Evolutionary conservation across 2,888 invertebrate species (phyloP).

Genomic region (Chloroclystis v-ata): DNA sequence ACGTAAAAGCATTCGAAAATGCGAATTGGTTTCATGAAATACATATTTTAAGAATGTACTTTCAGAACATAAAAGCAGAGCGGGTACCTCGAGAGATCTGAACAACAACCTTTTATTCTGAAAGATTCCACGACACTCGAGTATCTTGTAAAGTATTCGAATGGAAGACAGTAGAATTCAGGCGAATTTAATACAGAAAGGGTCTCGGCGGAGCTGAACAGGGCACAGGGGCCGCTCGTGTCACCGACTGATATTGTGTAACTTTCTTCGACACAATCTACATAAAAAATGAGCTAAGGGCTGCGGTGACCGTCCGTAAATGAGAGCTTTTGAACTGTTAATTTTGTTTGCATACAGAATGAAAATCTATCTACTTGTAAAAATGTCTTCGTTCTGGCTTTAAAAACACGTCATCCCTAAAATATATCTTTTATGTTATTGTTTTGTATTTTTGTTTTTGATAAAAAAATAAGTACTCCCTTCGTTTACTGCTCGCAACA

Average conservation of each 20-base stretch:
- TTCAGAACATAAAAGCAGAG: slow-evolving; percentile 24
- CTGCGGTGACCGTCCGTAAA: slow-evolving; percentile 71
- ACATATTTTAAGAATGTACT: slow-evolving; percentile 10
- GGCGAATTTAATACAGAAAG: slow-evolving; percentile 60
- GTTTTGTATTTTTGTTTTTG: too few relatives aligned
- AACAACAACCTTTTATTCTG: slow-evolving; percentile 30
- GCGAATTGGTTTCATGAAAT: slow-evolving; percentile 7
- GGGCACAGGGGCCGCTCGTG: slow-evolving; percentile 36
- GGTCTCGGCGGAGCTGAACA: slow-evolving; percentile 51
- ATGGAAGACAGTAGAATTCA: slow-evolving; percentile 54
- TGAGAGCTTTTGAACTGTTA: slow-evolving; percentile 74
- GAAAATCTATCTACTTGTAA: slow-evolving; percentile 40
- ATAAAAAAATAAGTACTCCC: too few relatives aligned
- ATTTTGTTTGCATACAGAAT: slow-evolving; percentile 74
- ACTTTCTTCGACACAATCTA: slow-evolving; percentile 74
- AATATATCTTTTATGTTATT: too few relatives aligned
- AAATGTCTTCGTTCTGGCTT: too few relatives aligned
- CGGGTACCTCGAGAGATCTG: slow-evolving; percentile 18
- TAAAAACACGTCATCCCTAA: too few relatives aligned
- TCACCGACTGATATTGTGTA: slow-evolving; percentile 71
- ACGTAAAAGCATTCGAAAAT: slow-evolving; percentile 2
- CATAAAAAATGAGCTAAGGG: slow-evolving; percentile 75
- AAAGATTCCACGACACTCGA: slow-evolving; percentile 37
- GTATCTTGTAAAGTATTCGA: slow-evolving; percentile 52
- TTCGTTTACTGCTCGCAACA: too few relatives aligned